These are phyloP conservation scores for Nymphalis io DNA, from an alignment of 1,140 invertebrate genomes.

Conservation along the genomic window DNA sequence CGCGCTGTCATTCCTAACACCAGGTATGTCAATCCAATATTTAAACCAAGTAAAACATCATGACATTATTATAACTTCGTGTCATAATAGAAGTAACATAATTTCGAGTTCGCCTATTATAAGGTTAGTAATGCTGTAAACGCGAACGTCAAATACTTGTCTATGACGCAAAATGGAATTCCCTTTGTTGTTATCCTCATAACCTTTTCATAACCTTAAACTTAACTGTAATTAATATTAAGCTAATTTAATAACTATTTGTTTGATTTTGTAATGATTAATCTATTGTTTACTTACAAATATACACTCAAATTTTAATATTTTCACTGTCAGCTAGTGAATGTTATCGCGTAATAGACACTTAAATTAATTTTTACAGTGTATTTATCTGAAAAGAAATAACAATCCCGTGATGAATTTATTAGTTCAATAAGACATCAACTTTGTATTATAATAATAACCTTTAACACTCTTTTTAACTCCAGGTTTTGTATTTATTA, in stretches of 20 bases:
- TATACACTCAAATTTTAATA: no score
- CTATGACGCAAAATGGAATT: conserved; percentile 33
- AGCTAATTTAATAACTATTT: background rate
- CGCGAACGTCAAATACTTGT: conserved; percentile 41
- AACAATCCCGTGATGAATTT: no score
- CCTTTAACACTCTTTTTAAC: no score
- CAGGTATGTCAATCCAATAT: conserved; percentile 68
- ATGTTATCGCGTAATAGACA: no score
- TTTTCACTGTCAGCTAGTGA: no score
- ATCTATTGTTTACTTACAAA: background rate
- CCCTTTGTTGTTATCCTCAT: conserved; percentile 4
- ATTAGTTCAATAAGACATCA: no score
- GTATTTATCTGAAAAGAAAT: no score
- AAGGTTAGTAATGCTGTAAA: background rate
- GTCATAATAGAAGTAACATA: background rate
- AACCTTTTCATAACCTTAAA: background rate
- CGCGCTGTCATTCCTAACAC: conserved; percentile 59
- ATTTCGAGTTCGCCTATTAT: background rate
- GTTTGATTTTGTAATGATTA: conserved; percentile 41
- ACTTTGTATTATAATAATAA: no score
- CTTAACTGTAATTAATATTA: background rate
- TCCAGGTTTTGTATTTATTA: no score
- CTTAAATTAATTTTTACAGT: no score
- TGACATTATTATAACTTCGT: background rate
- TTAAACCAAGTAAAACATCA: conserved; percentile 14